Evolutionary conservation across 2,888 invertebrate genomes (phyloP).

Genomic region (Ornithoptera priamus): DNA sequence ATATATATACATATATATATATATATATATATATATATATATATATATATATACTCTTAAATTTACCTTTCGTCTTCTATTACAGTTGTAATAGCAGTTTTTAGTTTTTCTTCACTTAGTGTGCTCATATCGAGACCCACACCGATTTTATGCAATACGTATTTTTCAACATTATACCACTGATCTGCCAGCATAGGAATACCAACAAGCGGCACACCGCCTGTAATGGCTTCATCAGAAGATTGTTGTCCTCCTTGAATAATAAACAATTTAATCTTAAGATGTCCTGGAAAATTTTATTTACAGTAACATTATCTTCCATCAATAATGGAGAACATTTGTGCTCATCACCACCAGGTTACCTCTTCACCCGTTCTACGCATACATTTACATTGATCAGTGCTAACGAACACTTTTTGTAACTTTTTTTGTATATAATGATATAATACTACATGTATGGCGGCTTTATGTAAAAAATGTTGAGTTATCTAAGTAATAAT

Average conservation of each 20-base stretch:
- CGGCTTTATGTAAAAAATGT: background rate
- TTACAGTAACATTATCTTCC: background rate
- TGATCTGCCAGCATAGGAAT: slow-evolving; percentile 64
- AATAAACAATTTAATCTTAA: slow-evolving; percentile 64
- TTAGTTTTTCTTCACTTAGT: slow-evolving; percentile 36
- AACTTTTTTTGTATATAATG: too few species aligned
- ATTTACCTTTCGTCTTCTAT: slow-evolving; percentile 10
- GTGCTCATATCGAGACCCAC: slow-evolving; percentile 40
- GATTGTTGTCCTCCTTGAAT: slow-evolving; percentile 68
- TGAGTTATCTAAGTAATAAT: background rate
- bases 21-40: too few species aligned
- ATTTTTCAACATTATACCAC: slow-evolving; percentile 52
- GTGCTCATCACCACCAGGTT: too few species aligned
- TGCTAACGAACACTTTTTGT: too few species aligned
- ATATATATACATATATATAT: too few species aligned
- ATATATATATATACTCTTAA: too few species aligned
- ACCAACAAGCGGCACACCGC: too few species aligned
- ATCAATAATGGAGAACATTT: too few species aligned
- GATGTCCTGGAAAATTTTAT: slow-evolving; percentile 46
- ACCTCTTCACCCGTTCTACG: too few species aligned
- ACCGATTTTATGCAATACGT: slow-evolving; percentile 46
- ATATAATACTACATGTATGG: too few species aligned
- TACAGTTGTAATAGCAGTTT: background rate
- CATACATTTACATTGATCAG: too few species aligned
- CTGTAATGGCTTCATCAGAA: slow-evolving; percentile 64